Base-by-base conservation (phyloP, 2,797 vertebrate genomes). In the Anisognathus igniventris region DNA sequence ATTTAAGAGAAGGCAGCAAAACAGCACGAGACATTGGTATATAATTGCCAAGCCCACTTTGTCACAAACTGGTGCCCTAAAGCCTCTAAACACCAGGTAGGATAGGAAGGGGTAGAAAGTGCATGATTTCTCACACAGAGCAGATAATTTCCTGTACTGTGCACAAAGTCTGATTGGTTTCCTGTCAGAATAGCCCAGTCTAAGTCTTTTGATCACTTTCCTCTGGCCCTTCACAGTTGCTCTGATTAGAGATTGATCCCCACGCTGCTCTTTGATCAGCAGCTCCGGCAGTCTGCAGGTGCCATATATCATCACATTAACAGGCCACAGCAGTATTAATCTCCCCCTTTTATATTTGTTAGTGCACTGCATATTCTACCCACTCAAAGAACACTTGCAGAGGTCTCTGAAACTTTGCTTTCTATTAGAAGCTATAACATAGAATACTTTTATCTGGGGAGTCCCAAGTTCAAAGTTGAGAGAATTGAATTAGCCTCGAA, bases 191-290 rank as follows among this genome's bases (percentile, higher is more conserved):
- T 53, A 93, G 90, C 93, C 60, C 14, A 21, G 93, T 95, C 88
- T 22, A 44, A 82, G 85, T 92, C 93, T 97, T 98, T 98, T 98
- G 97, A 98, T 98, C 97, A 93, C 96, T 96, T 97, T 97, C 86
- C 90, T 87, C 92, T 60, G 67, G 94, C 85, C 89, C 92, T 97
- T 94, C 93, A 89, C 77, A 97, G 90, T 91, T 92, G 83, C 94
- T 91, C 95, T 96, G 95, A 97, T 97, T 98, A 96, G 94, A 97
- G 96, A 96, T 75, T 96, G 97, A 97, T 98, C 96, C 85, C 81
- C 45, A 25, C 40, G 93, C 88, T 91, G 86, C 93, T 96, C 98
- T 98, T 98, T 98, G 97, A 98, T 98, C 98, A 97, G 85, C 57
- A 95, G 96, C 82, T 97, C 96, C 64, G 2, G 93, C 91, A 96